Conservation (phyloP, 2,888 invertebrate species). For the Aphodius granarius region DNA sequence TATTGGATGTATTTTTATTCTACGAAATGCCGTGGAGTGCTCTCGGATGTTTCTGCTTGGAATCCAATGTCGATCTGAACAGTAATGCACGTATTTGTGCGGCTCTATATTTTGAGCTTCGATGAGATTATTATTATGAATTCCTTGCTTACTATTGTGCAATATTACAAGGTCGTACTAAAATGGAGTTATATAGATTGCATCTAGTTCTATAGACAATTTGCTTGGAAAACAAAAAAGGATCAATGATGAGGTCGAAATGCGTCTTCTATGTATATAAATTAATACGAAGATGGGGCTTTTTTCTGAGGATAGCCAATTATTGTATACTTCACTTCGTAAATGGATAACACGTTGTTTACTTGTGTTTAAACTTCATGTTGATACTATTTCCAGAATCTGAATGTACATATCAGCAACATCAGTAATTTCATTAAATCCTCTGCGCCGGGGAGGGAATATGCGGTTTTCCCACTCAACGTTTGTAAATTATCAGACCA, state of each 20-base stretch:
- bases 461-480: neutral
- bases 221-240: too few species aligned
- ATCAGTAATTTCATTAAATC: neutral
- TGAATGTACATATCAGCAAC: neutral
- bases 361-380: too few species aligned
- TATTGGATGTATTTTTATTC: neutral
- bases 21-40: neutral
- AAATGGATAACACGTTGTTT: too few species aligned
- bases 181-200: neutral
- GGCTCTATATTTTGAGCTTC: neutral
- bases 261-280: too few species aligned
- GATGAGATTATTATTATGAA: neutral
- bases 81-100: neutral
- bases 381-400: neutral
- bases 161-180: neutral
- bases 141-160: neutral
- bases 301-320: too few species aligned
- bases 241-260: too few species aligned
- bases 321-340: too few species aligned
- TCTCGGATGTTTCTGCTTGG: neutral
- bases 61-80: neutral
- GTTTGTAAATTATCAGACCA: neutral
- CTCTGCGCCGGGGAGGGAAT: neutral
- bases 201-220: too few species aligned
- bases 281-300: too few species aligned